Evolutionary conservation across 2,797 vertebrate species (phyloP), one percentile per base, ranked within the genome.

Genomic region (Hybognathus amarus): DNA sequence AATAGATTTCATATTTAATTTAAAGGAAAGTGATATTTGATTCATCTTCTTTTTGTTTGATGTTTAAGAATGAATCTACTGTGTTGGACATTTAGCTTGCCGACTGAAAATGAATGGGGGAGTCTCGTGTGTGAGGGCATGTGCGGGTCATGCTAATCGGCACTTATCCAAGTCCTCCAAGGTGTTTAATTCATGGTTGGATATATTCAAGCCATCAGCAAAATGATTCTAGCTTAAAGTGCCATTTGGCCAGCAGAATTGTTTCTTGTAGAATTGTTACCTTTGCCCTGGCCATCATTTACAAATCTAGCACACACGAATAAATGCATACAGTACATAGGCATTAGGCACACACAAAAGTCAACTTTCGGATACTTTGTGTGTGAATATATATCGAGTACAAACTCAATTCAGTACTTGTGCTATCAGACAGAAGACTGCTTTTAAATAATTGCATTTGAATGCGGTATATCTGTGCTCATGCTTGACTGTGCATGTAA

Each of bases 11-110:
- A 83, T 77, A 83, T 83, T 70, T 78, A 83, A 77, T 83, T 83
- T 78, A 71, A 83, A 83, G 66, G 64, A 66, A 68, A 56, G 66
- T 86, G 64, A 79, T 86, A 67, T 80, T 86, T 86, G 74, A 86
- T 83, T 86, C 82, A 84, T 79, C 82, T 81, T 75, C 38, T 42
- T 33, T 83, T 86, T 67, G 77, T 83, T 77, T 86, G 82, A 84
- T 76, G 71, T 79, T 80, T 59, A 83, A 56, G 70, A 82, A 81
- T 82, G 56, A 82, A 76, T 79, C 70, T 77, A 59, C 59, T 59
- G 56, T 30, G 59, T 75, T 59, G 47, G 36, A 76, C 75, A 15
- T 83, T 78, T 47, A 83, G 54, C 4, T 45, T 61, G 15, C 17
- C 15, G 7, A 22, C 75, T 83, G 40, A 50, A 78, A 69, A 77